Percentiles rank a stretch among this genome's conserved stretches.
Evolutionary conservation across 2,113 vertebrate genomes (phyloP).

Genomic region (Pleuronectes platessa): DNA sequence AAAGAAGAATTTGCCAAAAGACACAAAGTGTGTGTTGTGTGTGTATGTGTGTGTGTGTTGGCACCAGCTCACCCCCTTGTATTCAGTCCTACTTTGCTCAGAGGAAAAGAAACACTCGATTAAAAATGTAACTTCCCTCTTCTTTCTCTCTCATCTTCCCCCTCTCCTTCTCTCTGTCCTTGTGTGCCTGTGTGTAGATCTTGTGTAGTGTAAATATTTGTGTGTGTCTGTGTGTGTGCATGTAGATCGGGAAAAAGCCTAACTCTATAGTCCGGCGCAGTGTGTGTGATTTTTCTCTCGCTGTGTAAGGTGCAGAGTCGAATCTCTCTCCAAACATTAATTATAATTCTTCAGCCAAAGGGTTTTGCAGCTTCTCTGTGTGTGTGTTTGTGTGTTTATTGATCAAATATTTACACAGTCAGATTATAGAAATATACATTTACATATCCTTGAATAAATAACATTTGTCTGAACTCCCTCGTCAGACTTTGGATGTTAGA

Average conservation of each 20-base stretch:
- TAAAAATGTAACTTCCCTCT: constrained; percentile 88
- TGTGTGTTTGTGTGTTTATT: constrained; percentile 30
- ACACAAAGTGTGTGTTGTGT: constrained; percentile 80
- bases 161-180: constrained; percentile 57
- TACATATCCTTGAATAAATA: constrained; percentile 76
- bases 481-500: constrained; percentile 36
- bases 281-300: constrained; percentile 12
- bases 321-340: constrained; percentile 56
- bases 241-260: constrained; percentile 26
- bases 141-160: constrained; percentile 35
- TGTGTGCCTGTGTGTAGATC: constrained; percentile 69
- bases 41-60: constrained; percentile 84
- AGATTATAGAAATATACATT: constrained; percentile 72
- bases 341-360: constrained; percentile 70
- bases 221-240: constrained; percentile 20
- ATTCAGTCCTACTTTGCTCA: constrained; percentile 94
- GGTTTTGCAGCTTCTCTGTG: constrained; percentile 55
- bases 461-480: constrained; percentile 18
- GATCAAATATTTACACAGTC: constrained; percentile 74
- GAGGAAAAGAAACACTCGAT: constrained; percentile 88
- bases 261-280: constrained; percentile 51
- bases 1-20: constrained; percentile 99
- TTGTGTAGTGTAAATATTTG: constrained; percentile 81
- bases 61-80: constrained; percentile 88
- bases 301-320: constrained; percentile 1